Evolutionary conservation across 1,140 invertebrate genomes (phyloP).

Genomic region (Drosophila kurseongensis): DNA sequence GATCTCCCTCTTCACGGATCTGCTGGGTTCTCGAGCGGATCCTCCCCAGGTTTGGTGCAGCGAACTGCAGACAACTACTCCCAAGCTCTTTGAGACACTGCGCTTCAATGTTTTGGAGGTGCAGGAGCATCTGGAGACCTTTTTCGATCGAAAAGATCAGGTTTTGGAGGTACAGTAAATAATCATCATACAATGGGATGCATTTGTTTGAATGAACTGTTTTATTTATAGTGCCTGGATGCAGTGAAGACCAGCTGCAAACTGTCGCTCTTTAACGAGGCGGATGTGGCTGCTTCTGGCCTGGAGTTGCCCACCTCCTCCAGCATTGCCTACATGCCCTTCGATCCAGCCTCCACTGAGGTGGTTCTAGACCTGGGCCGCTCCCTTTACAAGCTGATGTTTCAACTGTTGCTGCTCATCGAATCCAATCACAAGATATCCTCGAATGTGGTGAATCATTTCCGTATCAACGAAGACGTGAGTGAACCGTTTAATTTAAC

Average conservation of each 20-base stretch:
- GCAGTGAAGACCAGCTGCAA: slow-evolving; percentile 90
- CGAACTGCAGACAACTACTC: slow-evolving; percentile 87
- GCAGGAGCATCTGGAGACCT: slow-evolving; percentile 97
- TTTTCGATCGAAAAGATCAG: slow-evolving; percentile 95
- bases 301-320: slow-evolving; percentile 67
- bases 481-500: slow-evolving; percentile 3
- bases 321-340: slow-evolving; percentile 77
- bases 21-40: slow-evolving; percentile 87
- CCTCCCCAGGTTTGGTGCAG: slow-evolving; percentile 91
- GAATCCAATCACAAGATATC: slow-evolving; percentile 97
- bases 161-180: slow-evolving; percentile 88
- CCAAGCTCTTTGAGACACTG: slow-evolving; percentile 90
- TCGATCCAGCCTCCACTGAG: slow-evolving; percentile 84
- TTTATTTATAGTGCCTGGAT: slow-evolving; percentile 88
- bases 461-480: slow-evolving; percentile 82
- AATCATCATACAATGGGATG: not conserved
- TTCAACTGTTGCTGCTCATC: slow-evolving; percentile 95
- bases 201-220: not conserved
- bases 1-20: slow-evolving; percentile 88
- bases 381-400: slow-evolving; percentile 96
- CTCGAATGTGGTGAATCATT: slow-evolving; percentile 85
- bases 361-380: slow-evolving; percentile 91
- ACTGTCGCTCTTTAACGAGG: slow-evolving; percentile 89
- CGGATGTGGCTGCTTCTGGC: slow-evolving; percentile 84
- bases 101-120: slow-evolving; percentile 96